Base-by-base conservation (phyloP, 2,888 invertebrate genomes). In the Scelioninae gen. 2 region DNA sequence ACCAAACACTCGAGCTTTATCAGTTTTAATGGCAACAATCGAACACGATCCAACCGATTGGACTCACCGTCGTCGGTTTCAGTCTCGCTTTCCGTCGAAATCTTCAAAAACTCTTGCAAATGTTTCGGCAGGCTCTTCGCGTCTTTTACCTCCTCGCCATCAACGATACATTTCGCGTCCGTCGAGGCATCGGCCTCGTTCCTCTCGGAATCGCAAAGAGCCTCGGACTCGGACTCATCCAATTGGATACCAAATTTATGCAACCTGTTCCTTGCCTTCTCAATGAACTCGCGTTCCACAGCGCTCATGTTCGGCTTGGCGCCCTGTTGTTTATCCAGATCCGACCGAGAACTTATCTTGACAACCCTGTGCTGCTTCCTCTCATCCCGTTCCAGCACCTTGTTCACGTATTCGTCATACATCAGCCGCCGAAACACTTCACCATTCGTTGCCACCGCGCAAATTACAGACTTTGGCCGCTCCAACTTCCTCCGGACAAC, bases 391-490 rank as follows among this genome's bases (percentile, higher is more conserved):
- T 93, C 92, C 3, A 92, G 91, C 80, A 95, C 92, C 86, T 94
- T 92, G 81, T 89, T 88, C 82, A 94, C 90, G 87, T 94, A 95
- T 84, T 95, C 95, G 78, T 93, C 90, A 86, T 93, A 95, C 94
- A 95, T 95, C 86, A 92, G 91, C 77, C 92, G 92, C 5, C 94
- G 90, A 78, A 93, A 90, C 39, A 90, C 88, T 84, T 94, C 92
- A 48, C 91, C 91, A 6, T 91, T 90, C 7, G 88, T 89, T 37
- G 91, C 81, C 0, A 83, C 63, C 16, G 77, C 85, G 75, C 81
- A 86, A 77, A 79, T 85, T 81, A 48, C 85, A 77, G 84, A 87
- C 78, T 78, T 81, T 0, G 82, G 81, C 9, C 81, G 48, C 1
- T 68, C 55, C 5, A 37, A 28, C 11, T 33, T 65, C 16, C 48